A percentile compares a stretch with the other conserved stretches of the same genome.
Conservation (phyloP, 2,888 invertebrate species). For the Atrina japonica region DNA sequence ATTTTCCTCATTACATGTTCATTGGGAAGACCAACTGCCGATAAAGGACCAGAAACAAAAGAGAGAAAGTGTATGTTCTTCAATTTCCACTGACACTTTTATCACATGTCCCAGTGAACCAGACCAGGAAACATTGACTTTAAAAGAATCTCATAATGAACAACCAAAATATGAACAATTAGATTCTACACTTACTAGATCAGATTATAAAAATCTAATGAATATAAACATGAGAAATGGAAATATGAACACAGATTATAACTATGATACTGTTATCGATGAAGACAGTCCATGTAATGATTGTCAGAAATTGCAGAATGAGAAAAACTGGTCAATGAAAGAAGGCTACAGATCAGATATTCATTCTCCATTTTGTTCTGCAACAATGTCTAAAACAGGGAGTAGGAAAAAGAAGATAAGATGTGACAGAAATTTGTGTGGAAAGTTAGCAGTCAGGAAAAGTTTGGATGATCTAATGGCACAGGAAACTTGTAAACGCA, state of each 20-base stretch:
- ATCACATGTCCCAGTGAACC: constrained; percentile 53
- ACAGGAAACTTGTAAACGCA: not conserved
- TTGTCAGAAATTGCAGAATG: constrained; percentile 3
- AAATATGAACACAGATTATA: not conserved
- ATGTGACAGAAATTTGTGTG: not conserved
- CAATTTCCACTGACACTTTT: constrained; percentile 54
- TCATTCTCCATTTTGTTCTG: not conserved
- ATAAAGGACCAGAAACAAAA: not conserved
- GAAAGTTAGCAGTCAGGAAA: not conserved
- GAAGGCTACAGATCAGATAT: not conserved
- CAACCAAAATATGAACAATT: too few species aligned
- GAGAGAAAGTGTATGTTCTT: constrained; percentile 13
- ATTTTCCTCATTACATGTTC: constrained; percentile 26
- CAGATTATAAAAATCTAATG: too few species aligned
- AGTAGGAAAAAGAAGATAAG: not conserved
- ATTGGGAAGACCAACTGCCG: constrained; percentile 34
- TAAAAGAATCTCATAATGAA: too few species aligned
- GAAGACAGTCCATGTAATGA: not conserved
- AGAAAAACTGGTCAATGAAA: too few species aligned
- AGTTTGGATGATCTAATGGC: too few species aligned
- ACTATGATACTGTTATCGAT: not conserved
- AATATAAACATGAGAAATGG: too few species aligned
- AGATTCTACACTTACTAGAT: too few species aligned
- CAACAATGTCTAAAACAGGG: not conserved
- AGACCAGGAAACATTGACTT: not conserved